Base-by-base conservation (phyloP, 2,888 invertebrate species). In the Acronicta psi region DNA sequence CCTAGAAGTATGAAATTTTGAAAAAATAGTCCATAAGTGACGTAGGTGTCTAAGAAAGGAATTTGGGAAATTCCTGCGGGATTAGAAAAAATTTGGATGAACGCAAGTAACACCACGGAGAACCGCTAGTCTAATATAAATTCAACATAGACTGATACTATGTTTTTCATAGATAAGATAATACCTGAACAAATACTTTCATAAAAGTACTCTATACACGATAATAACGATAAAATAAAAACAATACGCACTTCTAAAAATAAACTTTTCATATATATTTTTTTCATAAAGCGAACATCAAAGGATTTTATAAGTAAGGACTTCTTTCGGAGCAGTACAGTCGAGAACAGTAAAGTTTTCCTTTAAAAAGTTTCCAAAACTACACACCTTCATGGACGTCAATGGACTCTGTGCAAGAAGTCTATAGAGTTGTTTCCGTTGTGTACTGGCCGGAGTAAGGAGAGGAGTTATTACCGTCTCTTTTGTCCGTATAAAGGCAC, bases 401-500 rank as follows among this genome's bases (percentile, higher is more conserved):
- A 90, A 88, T 88, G 87, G 86, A 87, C 84, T 83, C 80, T 81
- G 79, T 84, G 78, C 80, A 80, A 82, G 82, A 76, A 84, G 85
- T 86, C 85, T 82, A 82, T 80, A 75, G 78, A 86, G 86, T 84
- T 85, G 86, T 88, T 87, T 83, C 85, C 82, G 85, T 86, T 86
- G 86, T 88, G 86, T 85, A 76, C 76, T 40, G 64, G 60, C 55
- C 59, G 71, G 73, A 56, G 66, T 49, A 77, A 77, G 75, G 69
- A 81, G 75, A 77, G 82, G 84, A 89, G 86, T 86, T 91, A 89
- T 90, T 90, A 88, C 89, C 83, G 81, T 68, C 75, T 85, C 87
- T 85, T 89, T 92, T 91, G 91, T 91, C 86, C 83, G 84, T 81
- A 79, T 82, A 83, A 89, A 88, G 85, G 88, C 82, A 75, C 82